Conservation (phyloP, 1,140 invertebrate genomes). For the Macrotrachela quadricornifera region DNA sequence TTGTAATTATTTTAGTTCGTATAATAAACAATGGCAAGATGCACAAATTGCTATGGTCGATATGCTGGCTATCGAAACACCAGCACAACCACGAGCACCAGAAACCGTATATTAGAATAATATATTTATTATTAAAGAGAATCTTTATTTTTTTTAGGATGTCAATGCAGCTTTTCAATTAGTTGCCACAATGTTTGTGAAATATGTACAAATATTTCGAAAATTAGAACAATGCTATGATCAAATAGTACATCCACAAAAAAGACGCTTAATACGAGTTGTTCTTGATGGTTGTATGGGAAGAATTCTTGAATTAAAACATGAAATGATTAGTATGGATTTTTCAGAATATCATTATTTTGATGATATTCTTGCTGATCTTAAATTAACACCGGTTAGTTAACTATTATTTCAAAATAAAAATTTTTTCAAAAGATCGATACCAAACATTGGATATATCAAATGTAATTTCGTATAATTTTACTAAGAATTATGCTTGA, state of each 20-base stretch:
- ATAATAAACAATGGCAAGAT: constrained; percentile 30
- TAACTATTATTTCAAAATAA: not conserved
- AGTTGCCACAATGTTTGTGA: constrained; percentile 39
- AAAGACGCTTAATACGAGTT: constrained; percentile 51
- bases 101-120: constrained; percentile 18
- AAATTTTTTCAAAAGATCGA: too few relatives aligned
- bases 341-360: constrained; percentile 63
- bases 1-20: constrained; percentile 23
- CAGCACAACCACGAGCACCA: constrained; percentile 25
- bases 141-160: constrained; percentile 16
- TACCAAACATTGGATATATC: too few relatives aligned
- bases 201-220: constrained; percentile 54
- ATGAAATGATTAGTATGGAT: constrained; percentile 63
- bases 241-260: constrained; percentile 75
- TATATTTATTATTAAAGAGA: not conserved
- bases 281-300: constrained; percentile 57
- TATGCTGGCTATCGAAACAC: constrained; percentile 25
- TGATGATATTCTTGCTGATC: constrained; percentile 46
- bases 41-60: constrained; percentile 24
- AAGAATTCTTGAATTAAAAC: constrained; percentile 39
- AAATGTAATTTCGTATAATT: too few relatives aligned
- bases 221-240: constrained; percentile 60
- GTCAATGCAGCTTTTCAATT: constrained; percentile 27
- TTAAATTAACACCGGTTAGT: constrained; percentile 40
- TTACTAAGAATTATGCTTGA: too few relatives aligned